A percentile compares a stretch with the other conserved stretches of the same genome.
These are phyloP conservation scores for Cisticola juncidis DNA, from an alignment of 2,113 vertebrate species.

Conservation along the genomic window DNA sequence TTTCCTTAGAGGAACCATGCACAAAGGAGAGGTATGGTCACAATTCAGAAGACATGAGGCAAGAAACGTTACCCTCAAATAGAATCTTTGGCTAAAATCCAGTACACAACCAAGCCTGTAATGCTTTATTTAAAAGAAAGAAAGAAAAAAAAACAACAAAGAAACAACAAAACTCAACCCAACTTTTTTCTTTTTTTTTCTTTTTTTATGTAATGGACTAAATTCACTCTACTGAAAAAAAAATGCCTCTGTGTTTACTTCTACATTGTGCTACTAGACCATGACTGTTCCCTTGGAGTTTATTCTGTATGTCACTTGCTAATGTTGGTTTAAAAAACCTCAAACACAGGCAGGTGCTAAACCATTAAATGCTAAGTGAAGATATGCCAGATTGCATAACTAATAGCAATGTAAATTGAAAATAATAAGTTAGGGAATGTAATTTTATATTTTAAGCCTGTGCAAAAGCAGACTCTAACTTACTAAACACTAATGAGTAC, in stretches of 20 bases:
- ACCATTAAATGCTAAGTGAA: neutral
- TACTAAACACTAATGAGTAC: conserved; percentile 22
- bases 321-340: neutral
- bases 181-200: neutral
- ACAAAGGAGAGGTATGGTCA: neutral
- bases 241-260: neutral
- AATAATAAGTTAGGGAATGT: conserved; percentile 15
- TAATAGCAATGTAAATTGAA: conserved; percentile 28
- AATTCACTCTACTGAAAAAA: neutral
- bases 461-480: neutral
- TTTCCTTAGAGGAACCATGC: neutral
- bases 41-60: neutral
- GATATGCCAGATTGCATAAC: conserved; percentile 30
- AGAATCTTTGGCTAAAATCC: neutral
- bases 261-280: neutral
- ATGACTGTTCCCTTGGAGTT: neutral
- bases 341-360: conserved; percentile 12
- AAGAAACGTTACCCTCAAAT: neutral
- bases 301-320: neutral
- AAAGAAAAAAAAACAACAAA: fast-evolving
- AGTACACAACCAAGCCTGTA: neutral
- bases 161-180: too few species aligned
- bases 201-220: neutral
- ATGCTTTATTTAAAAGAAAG: neutral
- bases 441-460: neutral